These are phyloP conservation scores for Cenopis cana DNA, from an alignment of 2,888 invertebrate genomes.

Conservation along the genomic window DNA sequence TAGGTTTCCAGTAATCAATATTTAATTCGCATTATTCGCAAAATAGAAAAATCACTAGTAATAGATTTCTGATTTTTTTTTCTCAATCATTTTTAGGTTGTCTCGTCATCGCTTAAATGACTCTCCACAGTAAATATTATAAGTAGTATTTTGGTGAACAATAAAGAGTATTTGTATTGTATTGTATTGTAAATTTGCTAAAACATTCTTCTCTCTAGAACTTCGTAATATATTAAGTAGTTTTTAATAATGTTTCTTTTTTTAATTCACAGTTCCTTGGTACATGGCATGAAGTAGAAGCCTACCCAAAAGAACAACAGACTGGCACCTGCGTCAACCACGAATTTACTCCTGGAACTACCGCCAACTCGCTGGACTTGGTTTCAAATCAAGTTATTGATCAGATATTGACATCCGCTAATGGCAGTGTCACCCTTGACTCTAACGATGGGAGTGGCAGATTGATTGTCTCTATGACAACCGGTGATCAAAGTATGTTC, in stretches of 20 bases:
- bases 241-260: not conserved
- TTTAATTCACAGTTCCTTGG: conserved; percentile 73
- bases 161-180: too few relatives aligned
- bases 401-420: conserved; percentile 47
- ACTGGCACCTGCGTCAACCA: conserved; percentile 55
- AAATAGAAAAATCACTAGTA: too few relatives aligned
- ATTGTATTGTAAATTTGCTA: too few relatives aligned
- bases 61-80: too few relatives aligned
- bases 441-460: conserved; percentile 26
- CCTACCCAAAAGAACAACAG: conserved; percentile 78
- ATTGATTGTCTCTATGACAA: conserved; percentile 44
- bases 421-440: conserved; percentile 12
- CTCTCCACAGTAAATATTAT: too few relatives aligned
- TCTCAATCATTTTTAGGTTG: too few relatives aligned
- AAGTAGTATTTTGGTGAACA: too few relatives aligned
- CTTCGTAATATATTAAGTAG: too few relatives aligned
- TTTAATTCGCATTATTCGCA: not conserved
- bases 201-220: too few relatives aligned
- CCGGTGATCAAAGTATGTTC: conserved; percentile 7
- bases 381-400: conserved; percentile 52
- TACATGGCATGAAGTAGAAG: conserved; percentile 83
- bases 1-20: not conserved
- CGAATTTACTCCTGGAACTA: not conserved
- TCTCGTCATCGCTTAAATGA: too few relatives aligned
- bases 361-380: conserved; percentile 43